Percentiles rank a stretch among this genome's conserved stretches.
phyloP scores from a whole-genome alignment of 1,140 invertebrate genomes.

The Cheumatopsyche charites region DNA sequence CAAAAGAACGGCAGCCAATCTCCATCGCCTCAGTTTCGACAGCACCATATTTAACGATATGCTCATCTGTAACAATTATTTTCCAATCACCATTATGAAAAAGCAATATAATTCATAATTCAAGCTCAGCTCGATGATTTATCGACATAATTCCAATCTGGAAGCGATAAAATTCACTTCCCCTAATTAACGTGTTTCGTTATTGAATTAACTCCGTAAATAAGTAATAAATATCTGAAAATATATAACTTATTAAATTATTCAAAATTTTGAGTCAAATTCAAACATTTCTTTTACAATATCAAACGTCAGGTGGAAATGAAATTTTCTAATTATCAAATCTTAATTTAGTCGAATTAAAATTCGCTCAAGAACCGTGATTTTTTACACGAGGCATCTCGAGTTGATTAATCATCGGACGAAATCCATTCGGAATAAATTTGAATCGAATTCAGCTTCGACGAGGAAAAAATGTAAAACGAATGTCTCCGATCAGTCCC shows the following conservation, averaged over 20 bases:
- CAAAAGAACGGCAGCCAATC: not conserved
- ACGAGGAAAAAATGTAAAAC: too few species aligned
- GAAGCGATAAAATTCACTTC: not conserved
- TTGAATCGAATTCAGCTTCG: too few species aligned
- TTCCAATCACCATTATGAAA: not conserved
- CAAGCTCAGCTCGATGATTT: not conserved
- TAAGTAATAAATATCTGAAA: not conserved
- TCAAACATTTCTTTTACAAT: too few species aligned
- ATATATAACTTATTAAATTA: not conserved
- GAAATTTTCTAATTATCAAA: too few species aligned
- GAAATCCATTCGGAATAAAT: too few species aligned
- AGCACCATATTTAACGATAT: slow-evolving; percentile 20
- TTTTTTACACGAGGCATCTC: too few species aligned
- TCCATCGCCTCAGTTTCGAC: not conserved
- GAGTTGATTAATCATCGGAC: too few species aligned
- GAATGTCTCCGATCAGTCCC: too few species aligned
- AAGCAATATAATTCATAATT: not conserved
- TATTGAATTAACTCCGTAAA: not conserved
- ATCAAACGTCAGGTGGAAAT: too few species aligned
- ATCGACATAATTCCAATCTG: not conserved
- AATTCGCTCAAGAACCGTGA: too few species aligned
- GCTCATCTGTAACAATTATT: slow-evolving; percentile 11
- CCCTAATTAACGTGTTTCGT: not conserved
- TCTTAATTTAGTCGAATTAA: too few species aligned
- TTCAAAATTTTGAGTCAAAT: too few species aligned